Percentiles rank a stretch among this genome's conserved stretches.
phyloP scores from a whole-genome alignment of 1,140 invertebrate species.

The Protaetia brevitarsis region DNA sequence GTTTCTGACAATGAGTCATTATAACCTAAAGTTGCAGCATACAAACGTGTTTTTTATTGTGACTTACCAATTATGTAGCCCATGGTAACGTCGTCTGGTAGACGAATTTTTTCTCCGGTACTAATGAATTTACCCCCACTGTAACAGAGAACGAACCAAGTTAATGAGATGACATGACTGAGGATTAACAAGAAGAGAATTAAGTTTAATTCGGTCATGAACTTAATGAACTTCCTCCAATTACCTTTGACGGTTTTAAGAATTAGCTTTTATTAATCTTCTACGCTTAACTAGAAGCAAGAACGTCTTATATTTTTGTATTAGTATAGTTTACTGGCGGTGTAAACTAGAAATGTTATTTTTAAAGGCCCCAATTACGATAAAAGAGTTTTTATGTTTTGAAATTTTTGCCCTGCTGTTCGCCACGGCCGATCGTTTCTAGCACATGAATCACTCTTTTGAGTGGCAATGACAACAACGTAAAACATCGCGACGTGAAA shows the following conservation, averaged over 20 bases:
- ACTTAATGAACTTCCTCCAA: neutral
- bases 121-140: constrained; percentile 92
- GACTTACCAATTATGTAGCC: constrained; percentile 91
- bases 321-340: no score
- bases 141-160: constrained; percentile 53
- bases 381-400: no score
- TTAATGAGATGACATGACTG: neutral
- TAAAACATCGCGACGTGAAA: neutral
- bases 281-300: no score
- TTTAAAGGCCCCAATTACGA: no score
- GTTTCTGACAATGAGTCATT: no score
- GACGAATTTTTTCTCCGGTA: constrained; percentile 82
- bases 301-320: no score
- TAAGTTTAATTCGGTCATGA: constrained; percentile 7
- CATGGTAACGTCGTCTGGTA: constrained; percentile 97
- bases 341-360: no score
- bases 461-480: neutral
- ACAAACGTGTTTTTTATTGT: neutral
- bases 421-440: neutral
- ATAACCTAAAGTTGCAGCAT: no score
- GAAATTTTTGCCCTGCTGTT: no score
- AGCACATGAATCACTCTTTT: neutral
- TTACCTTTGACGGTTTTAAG: neutral
- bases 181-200: constrained; percentile 7
- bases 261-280: neutral